Conservation (phyloP, 2,888 invertebrate genomes). For the Noctuana brunneofusca region DNA sequence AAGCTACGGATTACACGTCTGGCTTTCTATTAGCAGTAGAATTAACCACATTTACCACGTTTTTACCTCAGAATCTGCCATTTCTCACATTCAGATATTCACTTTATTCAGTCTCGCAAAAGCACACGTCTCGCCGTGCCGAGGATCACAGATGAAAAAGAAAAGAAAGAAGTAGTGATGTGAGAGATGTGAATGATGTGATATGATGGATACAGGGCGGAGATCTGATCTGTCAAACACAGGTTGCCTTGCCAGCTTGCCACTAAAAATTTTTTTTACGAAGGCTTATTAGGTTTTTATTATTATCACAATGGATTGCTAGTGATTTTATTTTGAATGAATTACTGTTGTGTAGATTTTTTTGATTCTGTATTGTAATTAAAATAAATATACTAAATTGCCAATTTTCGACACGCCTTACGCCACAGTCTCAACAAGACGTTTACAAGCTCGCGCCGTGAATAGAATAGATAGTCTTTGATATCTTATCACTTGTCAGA, state of each 20-base stretch:
- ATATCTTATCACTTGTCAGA: too few species aligned
- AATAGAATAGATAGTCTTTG: too few species aligned
- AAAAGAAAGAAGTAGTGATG: not conserved
- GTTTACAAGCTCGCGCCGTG: too few species aligned
- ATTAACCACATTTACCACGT: slow-evolving; percentile 16
- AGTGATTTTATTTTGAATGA: too few species aligned
- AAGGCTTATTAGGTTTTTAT: too few species aligned
- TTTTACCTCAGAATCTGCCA: slow-evolving; percentile 87
- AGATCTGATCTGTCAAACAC: not conserved
- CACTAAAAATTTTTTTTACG: too few species aligned
- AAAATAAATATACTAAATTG: too few species aligned
- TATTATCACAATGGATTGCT: too few species aligned
- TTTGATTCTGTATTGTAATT: too few species aligned
- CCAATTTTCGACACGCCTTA: too few species aligned
- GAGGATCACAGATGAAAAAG: slow-evolving; percentile 50
- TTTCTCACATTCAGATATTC: slow-evolving; percentile 75
- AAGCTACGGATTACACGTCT: slow-evolving; percentile 40
- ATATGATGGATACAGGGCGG: not conserved
- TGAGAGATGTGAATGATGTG: not conserved
- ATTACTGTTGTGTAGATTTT: too few species aligned
- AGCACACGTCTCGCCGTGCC: slow-evolving; percentile 56
- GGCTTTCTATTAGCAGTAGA: not conserved
- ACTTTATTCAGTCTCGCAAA: slow-evolving; percentile 47
- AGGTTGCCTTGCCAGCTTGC: not conserved
- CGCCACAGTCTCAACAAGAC: too few species aligned